A percentile compares a stretch with the other conserved stretches of the same genome.
Conservation (phyloP, 2,113 vertebrate genomes). For the Seriola aureovittata region DNA sequence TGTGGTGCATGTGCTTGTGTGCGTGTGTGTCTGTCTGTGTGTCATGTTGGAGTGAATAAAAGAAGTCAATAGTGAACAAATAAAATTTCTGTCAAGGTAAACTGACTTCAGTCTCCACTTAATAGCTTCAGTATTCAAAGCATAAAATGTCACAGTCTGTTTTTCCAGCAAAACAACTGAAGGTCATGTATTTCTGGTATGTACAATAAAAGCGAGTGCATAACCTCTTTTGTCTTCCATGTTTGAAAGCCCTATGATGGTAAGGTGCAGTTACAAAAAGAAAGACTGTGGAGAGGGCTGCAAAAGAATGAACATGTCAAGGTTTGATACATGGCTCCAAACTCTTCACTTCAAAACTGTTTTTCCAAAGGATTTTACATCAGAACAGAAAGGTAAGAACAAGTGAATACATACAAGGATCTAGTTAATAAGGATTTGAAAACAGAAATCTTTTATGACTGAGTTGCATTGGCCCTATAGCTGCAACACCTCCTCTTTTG, state of each 20-base stretch:
- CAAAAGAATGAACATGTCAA: conserved; percentile 7
- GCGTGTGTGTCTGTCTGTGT: background rate
- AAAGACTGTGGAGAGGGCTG: background rate
- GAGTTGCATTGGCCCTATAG: no score
- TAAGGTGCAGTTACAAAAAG: background rate
- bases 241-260: background rate
- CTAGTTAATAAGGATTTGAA: background rate
- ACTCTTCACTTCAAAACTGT: background rate
- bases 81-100: conserved; percentile 38
- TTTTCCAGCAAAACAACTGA: conserved; percentile 9
- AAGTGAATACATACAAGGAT: background rate
- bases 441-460: background rate
- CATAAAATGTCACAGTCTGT: background rate
- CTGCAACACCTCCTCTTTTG: background rate
- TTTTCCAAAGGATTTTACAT: background rate
- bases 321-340: background rate
- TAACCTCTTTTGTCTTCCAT: background rate
- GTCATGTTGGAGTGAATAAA: background rate
- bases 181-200: background rate
- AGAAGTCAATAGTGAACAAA: conserved; percentile 15
- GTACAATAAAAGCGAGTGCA: background rate
- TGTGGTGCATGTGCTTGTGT: no score
- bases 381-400: background rate
- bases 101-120: background rate
- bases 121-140: background rate